Base-by-base conservation (phyloP, 2,888 invertebrate species). In the Nephrotoma flavescens region DNA sequence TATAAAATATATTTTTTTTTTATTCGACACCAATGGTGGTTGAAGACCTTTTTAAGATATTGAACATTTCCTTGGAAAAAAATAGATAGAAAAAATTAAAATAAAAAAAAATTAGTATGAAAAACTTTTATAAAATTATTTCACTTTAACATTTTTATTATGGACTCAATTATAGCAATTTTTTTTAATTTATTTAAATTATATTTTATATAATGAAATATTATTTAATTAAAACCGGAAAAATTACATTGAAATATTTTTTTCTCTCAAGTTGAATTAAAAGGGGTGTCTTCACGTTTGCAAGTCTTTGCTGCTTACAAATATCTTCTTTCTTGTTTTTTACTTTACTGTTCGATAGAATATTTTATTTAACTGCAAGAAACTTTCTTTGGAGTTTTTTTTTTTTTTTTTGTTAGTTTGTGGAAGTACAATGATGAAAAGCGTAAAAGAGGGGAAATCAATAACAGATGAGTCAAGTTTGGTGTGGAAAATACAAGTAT, bases 381-480 rank as follows among this genome's bases (percentile, higher is more conserved):
- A 71, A 71, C 71, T 71, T 71, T 71, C 71, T 71, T 84, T 84
- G n/a, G 84, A 84, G 41, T 84, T 84, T 1, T n/a, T 41, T 84
- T 84, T 1, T n/a, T 41, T 84, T 84, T 15, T 83, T 19, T 31
- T 83, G 19, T 2, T 84, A 42, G 84, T 41, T 84, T 84, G 15
- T 84, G 84, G 84, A 42, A 84, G 42, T 84, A 42, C 71, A 71
- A 71, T 31, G 71, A 71, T 71, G 71, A 71, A 71, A 71, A 71
- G 71, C 31, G 71, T 31, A 71, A 71, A 71, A 31, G 6, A 52
- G 86, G 86, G 86, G 86, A 86, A 86, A 86, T 86, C 86, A 86
- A 86, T 86, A 86, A 47, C 6, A 41, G 57, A 86, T 41, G 86
- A 86, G 86, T 41, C n/a, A 44, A 44, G 44, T 84, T 84, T 84